A percentile compares a stretch with the other conserved stretches of the same genome.
Conservation (phyloP, 2,888 invertebrate species). For the Oscheius sp. region DNA sequence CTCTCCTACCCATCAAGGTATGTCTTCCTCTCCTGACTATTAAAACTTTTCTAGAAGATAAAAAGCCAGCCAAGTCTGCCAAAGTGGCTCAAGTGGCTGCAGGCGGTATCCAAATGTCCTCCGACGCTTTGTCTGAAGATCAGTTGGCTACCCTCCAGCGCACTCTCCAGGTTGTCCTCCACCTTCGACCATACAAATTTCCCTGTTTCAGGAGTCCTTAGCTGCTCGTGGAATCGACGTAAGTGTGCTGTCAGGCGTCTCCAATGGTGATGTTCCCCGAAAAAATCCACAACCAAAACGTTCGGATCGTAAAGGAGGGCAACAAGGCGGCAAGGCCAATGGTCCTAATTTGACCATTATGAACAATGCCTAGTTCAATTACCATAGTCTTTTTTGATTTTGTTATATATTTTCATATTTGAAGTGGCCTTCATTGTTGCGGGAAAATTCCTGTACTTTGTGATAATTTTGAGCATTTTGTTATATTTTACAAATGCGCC, state of each 20-base stretch:
- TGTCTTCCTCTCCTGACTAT: background rate
- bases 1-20: slow-evolving; percentile 62
- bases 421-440: slow-evolving; percentile 30
- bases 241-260: slow-evolving; percentile 43
- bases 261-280: slow-evolving; percentile 29
- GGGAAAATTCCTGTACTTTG: slow-evolving; percentile 33
- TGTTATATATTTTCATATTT: slow-evolving; percentile 19
- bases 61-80: slow-evolving; percentile 40
- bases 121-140: slow-evolving; percentile 66
- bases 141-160: slow-evolving; percentile 68
- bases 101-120: slow-evolving; percentile 65
- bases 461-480: slow-evolving; percentile 30
- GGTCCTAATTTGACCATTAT: slow-evolving; percentile 31
- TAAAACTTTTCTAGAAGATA: slow-evolving; percentile 46
- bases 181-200: background rate
- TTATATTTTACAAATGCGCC: slow-evolving; percentile 1
- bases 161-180: slow-evolving; percentile 48
- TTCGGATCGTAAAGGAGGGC: slow-evolving; percentile 14
- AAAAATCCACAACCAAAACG: slow-evolving; percentile 22
- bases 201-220: slow-evolving; percentile 37
- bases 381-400: background rate
- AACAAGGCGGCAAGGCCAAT: slow-evolving; percentile 18
- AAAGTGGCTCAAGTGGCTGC: slow-evolving; percentile 51
- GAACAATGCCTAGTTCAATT: slow-evolving; percentile 29
- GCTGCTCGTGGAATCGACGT: slow-evolving; percentile 60